Base-by-base conservation (phyloP, 2,797 vertebrate species). In the Perodicticus potto region DNA sequence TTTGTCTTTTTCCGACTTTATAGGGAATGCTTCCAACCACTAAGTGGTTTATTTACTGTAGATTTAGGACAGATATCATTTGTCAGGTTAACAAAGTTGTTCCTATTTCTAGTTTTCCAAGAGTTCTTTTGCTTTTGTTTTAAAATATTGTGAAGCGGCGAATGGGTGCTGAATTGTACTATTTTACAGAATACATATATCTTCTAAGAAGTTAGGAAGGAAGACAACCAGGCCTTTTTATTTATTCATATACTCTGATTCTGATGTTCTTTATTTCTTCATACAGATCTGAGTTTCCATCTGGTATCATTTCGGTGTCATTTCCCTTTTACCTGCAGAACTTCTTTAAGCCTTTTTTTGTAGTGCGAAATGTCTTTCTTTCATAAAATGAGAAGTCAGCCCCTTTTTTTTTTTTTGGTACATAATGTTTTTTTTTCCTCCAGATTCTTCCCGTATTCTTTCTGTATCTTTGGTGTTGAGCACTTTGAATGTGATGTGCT, bases 41-140 rank as follows among this genome's bases (percentile, higher is more conserved):
- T 65, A 77, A 82, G 55, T 12, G 3, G 69, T 76, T 76, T 76
- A 27, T 92, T 89, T 89, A 70, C 86, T 89, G 22, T 76, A 81
- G 34, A 70, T 89, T 89, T 89, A n/a, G 74, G 53, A 19, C 16
- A 81, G 19, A 57, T 86, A 53, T 32, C 49, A 13, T 92, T 93
- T 86, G 29, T 63, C 59, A 96, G 67, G 16, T 81, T 86, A 82
- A 86, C 29, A 85, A n/a, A 90, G 25, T 77, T 57, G 25, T 72
- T 70, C 43, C 70, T 82, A n/a, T n/a, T 94, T 91, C 53, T 53
- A 34, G 14, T 76, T 90, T 91, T 23, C 69, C 72, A 53, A 53
- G 17, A 86, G 49, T 96, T 93, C 25, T 82, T 86, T 86, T 29
- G 3, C 81, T 81, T 96, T 93, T 82, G 81, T 76, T 91, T 61